A percentile compares a stretch with the other conserved stretches of the same genome.
These are phyloP conservation scores for Drosophila melanogaster DNA, from an alignment of 1,140 invertebrate species.

Conservation along the genomic window Release_6_plus_ISO1_MT NT_033779.5:4050501-4051000, in stretches of 20 bases:
- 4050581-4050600: conserved; percentile 76
- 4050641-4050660: not conserved
- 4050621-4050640: not conserved
- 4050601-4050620: conserved; percentile 53
- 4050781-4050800: conserved; percentile 25
- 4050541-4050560: conserved; percentile 35
- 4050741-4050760: conserved; percentile 83
- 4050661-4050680: conserved; percentile 22
- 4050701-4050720: conserved; percentile 71
- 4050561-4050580: conserved; percentile 63
- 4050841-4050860: conserved; percentile 70
- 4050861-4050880: conserved; percentile 63
- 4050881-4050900: conserved; percentile 31
- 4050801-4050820: conserved; percentile 30
- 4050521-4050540: conserved; percentile 3
- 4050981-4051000: conserved; percentile 61
- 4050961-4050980: conserved; percentile 16
- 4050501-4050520: not conserved
- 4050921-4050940: conserved; percentile 9
- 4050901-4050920: conserved; percentile 72
- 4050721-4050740: conserved; percentile 74
- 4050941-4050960: conserved; percentile 25
- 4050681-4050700: conserved; percentile 8
- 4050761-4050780: conserved; percentile 59
- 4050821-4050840: conserved; percentile 15